Conservation (phyloP, 2,113 vertebrate genomes). For the Synodontis membranacea region DNA sequence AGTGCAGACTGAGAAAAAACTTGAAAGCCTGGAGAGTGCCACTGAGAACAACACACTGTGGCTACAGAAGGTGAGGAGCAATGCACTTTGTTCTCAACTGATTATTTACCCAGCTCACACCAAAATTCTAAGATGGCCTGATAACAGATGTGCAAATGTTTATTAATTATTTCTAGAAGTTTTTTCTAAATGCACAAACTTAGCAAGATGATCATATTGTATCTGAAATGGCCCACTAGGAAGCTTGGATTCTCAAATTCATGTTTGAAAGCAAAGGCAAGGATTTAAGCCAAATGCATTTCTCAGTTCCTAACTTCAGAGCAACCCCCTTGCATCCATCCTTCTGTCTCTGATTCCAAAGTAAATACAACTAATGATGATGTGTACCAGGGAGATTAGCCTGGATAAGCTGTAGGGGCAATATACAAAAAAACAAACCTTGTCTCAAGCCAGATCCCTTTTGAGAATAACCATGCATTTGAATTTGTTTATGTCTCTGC, state of each 20-base stretch:
- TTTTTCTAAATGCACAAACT: conserved; percentile 59
- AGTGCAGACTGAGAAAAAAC: conserved; percentile 62
- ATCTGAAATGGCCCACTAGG: conserved; percentile 45
- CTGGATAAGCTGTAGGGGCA: conserved; percentile 3
- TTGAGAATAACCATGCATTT: conserved; percentile 40
- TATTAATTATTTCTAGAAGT: conserved; percentile 44
- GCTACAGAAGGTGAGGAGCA: conserved; percentile 77
- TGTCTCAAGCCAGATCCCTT: conserved; percentile 7
- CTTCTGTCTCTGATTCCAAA: conserved; percentile 10
- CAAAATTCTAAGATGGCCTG: conserved; percentile 28
- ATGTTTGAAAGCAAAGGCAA: conserved; percentile 48
- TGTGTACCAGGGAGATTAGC: conserved; percentile 47
- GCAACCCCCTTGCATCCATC: conserved; percentile 2
- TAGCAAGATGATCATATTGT: conserved; percentile 48
- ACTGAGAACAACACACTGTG: conserved; percentile 83
- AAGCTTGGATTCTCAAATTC: conserved; percentile 53
- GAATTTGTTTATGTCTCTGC: conserved; percentile 51
- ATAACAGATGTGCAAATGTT: conserved; percentile 38
- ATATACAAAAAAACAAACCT: neutral
- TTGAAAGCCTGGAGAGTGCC: conserved; percentile 74
- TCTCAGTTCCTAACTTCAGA: conserved; percentile 43
- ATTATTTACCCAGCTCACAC: neutral
- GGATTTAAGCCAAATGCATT: conserved; percentile 53
- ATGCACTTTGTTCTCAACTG: neutral
- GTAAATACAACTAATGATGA: conserved; percentile 38